A percentile compares a stretch with the other conserved stretches of the same genome.
These are phyloP conservation scores for Maniola hyperantus DNA, from an alignment of 2,888 invertebrate species.

Conservation along the genomic window DNA sequence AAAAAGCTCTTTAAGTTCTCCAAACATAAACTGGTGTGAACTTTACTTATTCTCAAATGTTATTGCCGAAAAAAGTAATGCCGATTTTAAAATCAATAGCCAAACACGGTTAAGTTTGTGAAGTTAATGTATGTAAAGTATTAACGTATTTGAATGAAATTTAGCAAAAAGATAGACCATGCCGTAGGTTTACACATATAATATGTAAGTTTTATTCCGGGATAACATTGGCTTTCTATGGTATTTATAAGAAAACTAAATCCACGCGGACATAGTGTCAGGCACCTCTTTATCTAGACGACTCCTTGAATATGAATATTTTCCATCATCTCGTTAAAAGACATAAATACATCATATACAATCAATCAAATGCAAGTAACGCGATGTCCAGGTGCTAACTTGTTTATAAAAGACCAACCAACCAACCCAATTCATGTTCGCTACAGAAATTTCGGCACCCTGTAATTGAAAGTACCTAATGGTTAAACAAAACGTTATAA, in stretches of 20 bases:
- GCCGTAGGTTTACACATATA: too few relatives aligned
- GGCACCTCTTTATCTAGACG: too few relatives aligned
- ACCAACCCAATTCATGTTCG: conserved; percentile 14
- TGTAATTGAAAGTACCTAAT: conserved; percentile 19
- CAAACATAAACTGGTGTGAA: not conserved
- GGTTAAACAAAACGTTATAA: conserved; percentile 12
- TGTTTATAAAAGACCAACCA: conserved; percentile 13
- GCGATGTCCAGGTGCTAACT: conserved; percentile 7
- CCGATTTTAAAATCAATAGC: not conserved
- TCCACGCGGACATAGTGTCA: too few relatives aligned
- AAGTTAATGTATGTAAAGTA: too few relatives aligned
- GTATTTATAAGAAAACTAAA: too few relatives aligned
- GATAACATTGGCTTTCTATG: too few relatives aligned
- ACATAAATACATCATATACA: not conserved
- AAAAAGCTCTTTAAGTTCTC: not conserved
- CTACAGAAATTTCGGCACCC: conserved; percentile 8
- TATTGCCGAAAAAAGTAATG: not conserved
- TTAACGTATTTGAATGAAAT: too few relatives aligned
- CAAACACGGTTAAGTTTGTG: too few relatives aligned
- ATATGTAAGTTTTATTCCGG: too few relatives aligned
- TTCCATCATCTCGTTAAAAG: not conserved
- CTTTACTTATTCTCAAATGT: not conserved
- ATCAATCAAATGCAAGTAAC: conserved; percentile 4
- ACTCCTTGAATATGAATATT: not conserved
- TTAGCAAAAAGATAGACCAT: too few relatives aligned